Base-by-base conservation (phyloP, 2,113 vertebrate species). In the Austrofundulus limnaeus region DNA sequence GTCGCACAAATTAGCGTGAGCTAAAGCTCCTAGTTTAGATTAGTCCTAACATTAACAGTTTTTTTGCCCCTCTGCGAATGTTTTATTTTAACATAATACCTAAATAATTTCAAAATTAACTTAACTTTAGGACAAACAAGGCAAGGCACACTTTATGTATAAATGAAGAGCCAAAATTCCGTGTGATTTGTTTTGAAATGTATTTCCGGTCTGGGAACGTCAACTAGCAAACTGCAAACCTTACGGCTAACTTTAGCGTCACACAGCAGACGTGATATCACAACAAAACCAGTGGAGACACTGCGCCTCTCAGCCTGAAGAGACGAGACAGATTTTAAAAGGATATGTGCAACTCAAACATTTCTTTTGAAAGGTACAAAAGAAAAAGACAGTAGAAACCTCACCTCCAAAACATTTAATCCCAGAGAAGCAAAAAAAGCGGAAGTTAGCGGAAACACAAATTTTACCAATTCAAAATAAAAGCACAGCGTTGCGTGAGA, bases 121-220 rank as follows among this genome's bases (percentile, higher is more conserved):
- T 34, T 34, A 34, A 34, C 31, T 34, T 34, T 34, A 34, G 31
- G 31, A 34, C 31, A 34, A 34, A 34, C 31, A 34, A 5, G 10
- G 10, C 6, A 34, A 34, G 5, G 31, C 8, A 34, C 31, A 10
- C 5, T 5, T 3, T 34, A 34, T 5, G 31, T 10, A n/a, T 2
- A 6, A 38, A 2, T 28, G 25, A 4, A 20, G 13, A 2, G 13
- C 12, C 20, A 15, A 23, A 6, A 17, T 58, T n/a, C n/a, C n/a
- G n/a, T n/a, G n/a, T n/a, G n/a, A n/a, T 59, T 58, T 59, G 46
- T 46, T 59, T 59, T 59, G 56, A 34, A 59, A 46, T 9, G 4
- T 2, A 17, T 23, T 23, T 12, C 19, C 15, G 42, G 12, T 25
- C 45, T 53, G 51, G 12, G 46, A 14, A 54, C 41, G 16, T 42